Conservation (phyloP, 2,113 vertebrate genomes). For the Nyctibius bracteatus region DNA sequence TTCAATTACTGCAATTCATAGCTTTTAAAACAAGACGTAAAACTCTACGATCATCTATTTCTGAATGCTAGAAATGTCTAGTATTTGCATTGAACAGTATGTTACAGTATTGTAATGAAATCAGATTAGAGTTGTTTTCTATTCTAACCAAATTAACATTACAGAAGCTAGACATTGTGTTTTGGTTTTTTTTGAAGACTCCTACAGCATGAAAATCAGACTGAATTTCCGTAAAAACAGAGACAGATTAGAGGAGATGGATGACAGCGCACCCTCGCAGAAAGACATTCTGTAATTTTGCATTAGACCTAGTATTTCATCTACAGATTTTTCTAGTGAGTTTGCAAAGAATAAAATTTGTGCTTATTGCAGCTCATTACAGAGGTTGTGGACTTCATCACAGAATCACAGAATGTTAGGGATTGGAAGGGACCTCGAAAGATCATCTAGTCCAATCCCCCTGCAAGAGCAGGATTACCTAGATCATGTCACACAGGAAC, state of each 20-base stretch:
- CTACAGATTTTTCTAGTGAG: neutral
- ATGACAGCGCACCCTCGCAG: neutral
- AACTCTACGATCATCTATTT: neutral
- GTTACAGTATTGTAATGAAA: neutral
- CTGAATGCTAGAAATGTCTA: neutral
- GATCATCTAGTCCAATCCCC: too few species aligned
- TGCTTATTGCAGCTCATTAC: neutral
- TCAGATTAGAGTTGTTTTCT: neutral
- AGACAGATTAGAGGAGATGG: neutral
- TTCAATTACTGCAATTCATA: neutral
- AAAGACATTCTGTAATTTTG: neutral
- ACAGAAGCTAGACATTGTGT: neutral
- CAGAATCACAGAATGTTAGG: too few species aligned
- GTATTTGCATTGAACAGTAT: neutral
- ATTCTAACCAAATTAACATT: neutral
- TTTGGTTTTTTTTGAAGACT: neutral
- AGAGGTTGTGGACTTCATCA: neutral
- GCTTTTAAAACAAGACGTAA: neutral
- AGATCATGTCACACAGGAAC: too few species aligned
- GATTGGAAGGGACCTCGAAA: too few species aligned
- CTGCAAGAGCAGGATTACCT: too few species aligned
- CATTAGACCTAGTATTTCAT: neutral
- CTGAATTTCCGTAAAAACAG: neutral
- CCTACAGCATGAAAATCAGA: neutral
- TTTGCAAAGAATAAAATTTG: neutral